Conservation (phyloP, 2,888 invertebrate genomes). For the Zaprionus bogoriensis region DNA sequence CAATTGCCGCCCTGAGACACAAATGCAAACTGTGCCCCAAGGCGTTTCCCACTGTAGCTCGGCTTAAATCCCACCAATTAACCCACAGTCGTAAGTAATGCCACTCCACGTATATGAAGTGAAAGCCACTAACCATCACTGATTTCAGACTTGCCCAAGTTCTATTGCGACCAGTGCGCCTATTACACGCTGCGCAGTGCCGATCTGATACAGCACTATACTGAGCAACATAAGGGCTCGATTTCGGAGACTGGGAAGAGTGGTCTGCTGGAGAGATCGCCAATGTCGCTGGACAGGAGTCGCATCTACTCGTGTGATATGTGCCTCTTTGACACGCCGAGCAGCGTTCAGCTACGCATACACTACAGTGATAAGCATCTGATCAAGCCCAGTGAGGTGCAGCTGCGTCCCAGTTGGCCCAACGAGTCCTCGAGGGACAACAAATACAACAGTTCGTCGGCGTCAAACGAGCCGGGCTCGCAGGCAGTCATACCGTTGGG, state of each 20-base stretch:
- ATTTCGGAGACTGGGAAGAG: slow-evolving; percentile 20
- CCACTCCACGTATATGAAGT: not conserved
- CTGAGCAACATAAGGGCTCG: slow-evolving; percentile 54
- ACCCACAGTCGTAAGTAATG: slow-evolving; percentile 62
- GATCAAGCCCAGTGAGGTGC: slow-evolving; percentile 65
- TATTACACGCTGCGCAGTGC: slow-evolving; percentile 74
- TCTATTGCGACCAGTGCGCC: slow-evolving; percentile 75
- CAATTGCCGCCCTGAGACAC: slow-evolving; percentile 37
- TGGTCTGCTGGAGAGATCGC: slow-evolving; percentile 2
- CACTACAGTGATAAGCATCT: slow-evolving; percentile 71
- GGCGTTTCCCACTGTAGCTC: slow-evolving; percentile 53
- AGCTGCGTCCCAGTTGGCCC: slow-evolving; percentile 66
- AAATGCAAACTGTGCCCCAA: slow-evolving; percentile 61
- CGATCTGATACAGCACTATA: slow-evolving; percentile 76
- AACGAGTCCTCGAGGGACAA: slow-evolving; percentile 9
- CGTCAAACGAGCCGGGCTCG: not conserved
- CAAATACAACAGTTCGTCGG: not conserved
- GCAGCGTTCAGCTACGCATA: slow-evolving; percentile 47
- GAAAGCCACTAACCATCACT: not conserved
- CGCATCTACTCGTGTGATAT: slow-evolving; percentile 68
- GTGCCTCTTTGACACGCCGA: slow-evolving; percentile 70
- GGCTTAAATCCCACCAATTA: slow-evolving; percentile 66
- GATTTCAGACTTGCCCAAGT: slow-evolving; percentile 76
- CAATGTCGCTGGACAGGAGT: slow-evolving; percentile 2
- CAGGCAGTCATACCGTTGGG: slow-evolving; percentile 30